A percentile compares a stretch with the other conserved stretches of the same genome.
Evolutionary conservation across 2,797 vertebrate species (phyloP).

Genomic region (Podarcis lilfordi): DNA sequence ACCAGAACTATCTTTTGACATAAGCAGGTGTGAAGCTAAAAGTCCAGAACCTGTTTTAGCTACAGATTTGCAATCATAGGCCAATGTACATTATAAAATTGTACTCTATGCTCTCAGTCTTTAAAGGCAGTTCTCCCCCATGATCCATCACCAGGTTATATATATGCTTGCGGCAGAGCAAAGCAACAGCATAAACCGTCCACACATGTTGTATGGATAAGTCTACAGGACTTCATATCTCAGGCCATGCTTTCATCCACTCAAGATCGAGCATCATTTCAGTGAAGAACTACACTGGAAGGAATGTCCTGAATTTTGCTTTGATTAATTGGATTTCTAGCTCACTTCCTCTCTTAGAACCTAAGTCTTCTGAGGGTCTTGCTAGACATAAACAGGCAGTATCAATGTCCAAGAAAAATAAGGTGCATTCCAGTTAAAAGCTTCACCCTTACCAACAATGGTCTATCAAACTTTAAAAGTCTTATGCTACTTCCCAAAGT

Average conservation of each 20-base stretch:
- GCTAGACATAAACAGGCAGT: not conserved
- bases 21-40: not conserved
- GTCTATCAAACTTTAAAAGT: not conserved
- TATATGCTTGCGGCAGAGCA: not conserved
- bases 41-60: not conserved
- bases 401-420: not conserved
- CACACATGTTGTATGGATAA: not conserved
- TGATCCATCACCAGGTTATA: not conserved
- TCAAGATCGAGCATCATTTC: not conserved
- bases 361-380: not conserved
- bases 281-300: not conserved
- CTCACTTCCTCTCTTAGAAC: not conserved
- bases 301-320: not conserved
- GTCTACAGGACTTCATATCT: not conserved
- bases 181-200: not conserved
- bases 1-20: not conserved
- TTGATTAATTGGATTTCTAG: not conserved
- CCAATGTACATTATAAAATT: not conserved
- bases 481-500: not conserved
- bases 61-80: not conserved
- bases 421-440: not conserved
- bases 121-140: not conserved
- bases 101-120: too few relatives aligned
- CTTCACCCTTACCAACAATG: not conserved
- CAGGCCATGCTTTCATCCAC: not conserved